Evolutionary conservation across 2,113 vertebrate species (phyloP).

Genomic region (Choloepus hoffmanni): DNA sequence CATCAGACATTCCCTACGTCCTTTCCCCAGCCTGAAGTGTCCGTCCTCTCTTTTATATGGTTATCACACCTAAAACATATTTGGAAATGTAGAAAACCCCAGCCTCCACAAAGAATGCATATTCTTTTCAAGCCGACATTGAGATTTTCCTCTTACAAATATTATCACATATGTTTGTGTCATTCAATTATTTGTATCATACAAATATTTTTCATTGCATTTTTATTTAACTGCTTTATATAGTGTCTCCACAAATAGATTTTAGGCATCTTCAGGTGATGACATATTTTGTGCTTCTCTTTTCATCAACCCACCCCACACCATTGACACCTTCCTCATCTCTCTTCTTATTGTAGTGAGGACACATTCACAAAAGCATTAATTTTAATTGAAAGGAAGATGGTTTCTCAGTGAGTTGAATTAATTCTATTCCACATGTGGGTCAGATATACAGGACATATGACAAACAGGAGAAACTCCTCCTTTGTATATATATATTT

Average conservation of each 20-base stretch:
- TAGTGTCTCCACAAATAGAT: not conserved
- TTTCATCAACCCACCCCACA: not conserved
- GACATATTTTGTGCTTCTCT: not conserved
- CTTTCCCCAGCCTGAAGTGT: not conserved
- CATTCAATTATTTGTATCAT: not conserved
- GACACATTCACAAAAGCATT: constrained; percentile 49
- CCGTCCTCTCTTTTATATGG: not conserved
- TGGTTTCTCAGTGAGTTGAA: constrained; percentile 24
- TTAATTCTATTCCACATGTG: not conserved
- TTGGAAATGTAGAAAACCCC: not conserved
- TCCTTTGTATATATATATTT: not conserved
- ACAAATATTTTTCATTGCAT: not conserved
- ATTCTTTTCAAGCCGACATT: not conserved
- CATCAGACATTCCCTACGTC: not conserved
- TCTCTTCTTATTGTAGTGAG: not conserved
- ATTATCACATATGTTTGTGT: not conserved
- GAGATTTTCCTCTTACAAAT: constrained; percentile 11
- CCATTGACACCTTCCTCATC: not conserved
- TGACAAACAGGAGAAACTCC: not conserved
- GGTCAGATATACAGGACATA: not conserved
- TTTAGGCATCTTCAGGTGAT: constrained; percentile 1
- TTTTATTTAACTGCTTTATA: not conserved
- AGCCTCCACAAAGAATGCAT: not conserved
- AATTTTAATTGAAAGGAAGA: constrained; percentile 55
- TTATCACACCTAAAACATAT: not conserved